Percentiles rank a stretch among this genome's conserved stretches.
Conservation (phyloP, 2,888 invertebrate species). For the Acronicta alni region DNA sequence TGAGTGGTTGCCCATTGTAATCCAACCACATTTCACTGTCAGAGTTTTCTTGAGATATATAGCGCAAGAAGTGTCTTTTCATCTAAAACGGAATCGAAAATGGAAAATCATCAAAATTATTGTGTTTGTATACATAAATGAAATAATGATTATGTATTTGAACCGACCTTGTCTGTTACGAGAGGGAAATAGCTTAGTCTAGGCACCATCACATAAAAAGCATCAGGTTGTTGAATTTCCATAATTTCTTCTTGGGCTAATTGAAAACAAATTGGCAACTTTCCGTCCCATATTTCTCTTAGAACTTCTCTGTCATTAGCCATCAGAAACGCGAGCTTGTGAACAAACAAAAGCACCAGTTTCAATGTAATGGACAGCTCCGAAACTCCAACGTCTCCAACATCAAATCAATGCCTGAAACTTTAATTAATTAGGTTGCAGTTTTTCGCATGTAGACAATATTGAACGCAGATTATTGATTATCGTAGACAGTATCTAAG, state of each 20-base stretch:
- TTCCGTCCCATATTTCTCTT: constrained; percentile 98
- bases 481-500: no score
- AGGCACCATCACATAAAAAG: constrained; percentile 97
- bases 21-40: constrained; percentile 98
- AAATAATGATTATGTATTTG: background rate
- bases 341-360: background rate
- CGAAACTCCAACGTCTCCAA: no score
- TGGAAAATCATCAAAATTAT: background rate
- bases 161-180: constrained; percentile 96
- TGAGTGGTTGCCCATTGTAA: constrained; percentile 96
- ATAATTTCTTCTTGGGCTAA: constrained; percentile 96
- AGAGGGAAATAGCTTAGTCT: constrained; percentile 98
- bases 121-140: background rate
- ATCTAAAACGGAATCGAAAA: constrained; percentile 87
- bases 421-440: no score
- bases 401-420: no score
- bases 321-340: constrained; percentile 86
- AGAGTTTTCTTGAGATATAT: constrained; percentile 94
- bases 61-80: constrained; percentile 95
- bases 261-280: constrained; percentile 97
- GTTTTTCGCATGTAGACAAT: no score
- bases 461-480: no score
- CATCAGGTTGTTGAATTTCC: constrained; percentile 96
- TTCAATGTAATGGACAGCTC: no score
- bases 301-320: constrained; percentile 98